Evolutionary conservation across 1,140 invertebrate genomes (phyloP), one percentile per base, ranked within the genome.

Genomic region (Euwallacea similis): DNA sequence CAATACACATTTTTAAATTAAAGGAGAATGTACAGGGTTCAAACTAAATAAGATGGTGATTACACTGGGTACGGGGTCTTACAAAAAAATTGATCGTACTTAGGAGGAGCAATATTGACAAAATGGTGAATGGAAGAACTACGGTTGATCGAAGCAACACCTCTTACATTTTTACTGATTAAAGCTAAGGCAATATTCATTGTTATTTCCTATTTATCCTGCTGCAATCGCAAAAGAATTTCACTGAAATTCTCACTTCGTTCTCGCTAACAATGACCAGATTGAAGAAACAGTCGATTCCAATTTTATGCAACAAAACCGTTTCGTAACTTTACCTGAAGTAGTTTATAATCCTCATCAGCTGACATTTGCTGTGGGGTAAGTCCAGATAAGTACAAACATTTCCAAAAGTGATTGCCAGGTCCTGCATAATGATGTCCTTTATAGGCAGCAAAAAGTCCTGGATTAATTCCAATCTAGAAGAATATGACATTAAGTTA

Each of bases 351-450:
- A 84, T 98, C 97, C 84, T 98, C 95, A 79, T 97, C 94, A 2
- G 96, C 95, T 77, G 92, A 97, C 88, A 98, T 91, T 79, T 96
- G 96, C 81, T 98, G 95, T 47, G 94, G 89, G 11, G 96, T 97
- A 42, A 98, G 86, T 9, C 96, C 95, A 62, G 95, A 95, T 61
- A 98, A 84, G 84, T 95, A 97, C 66, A 98, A 84, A 83, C 96
- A 98, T 86, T 98, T 98, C 97, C 97, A 99, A 84, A 98, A 98
- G 85, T 99, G 97, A 85, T 99, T 98, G 43, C 96, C 96, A 65
- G 96, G 96, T 61, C 97, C 97, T 56, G 96, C 96, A 86, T 98
- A 98, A 83, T 98, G 96, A 84, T 98, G 96, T 7, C 96, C 96
- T 84, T 97, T 97, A 84, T 96, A 97, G 62, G 96, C 97, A 66